phyloP scores from a whole-genome alignment of 1,140 invertebrate genomes.

The Plodia interpunctella region DNA sequence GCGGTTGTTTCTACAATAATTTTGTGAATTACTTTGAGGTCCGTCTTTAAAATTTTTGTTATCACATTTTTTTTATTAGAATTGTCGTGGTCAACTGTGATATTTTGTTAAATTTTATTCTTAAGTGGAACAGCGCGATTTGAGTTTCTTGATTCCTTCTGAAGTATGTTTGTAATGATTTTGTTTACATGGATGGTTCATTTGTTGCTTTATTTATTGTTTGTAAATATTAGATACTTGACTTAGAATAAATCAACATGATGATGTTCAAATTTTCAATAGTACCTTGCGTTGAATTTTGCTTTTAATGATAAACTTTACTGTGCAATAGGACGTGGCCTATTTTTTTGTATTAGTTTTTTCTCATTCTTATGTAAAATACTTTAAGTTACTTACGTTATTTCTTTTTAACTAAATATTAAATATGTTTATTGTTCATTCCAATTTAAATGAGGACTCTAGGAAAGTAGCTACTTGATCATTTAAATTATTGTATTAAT shows the following conservation, averaged over 20 bases:
- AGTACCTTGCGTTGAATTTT: slow-evolving; percentile 24
- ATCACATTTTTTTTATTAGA: slow-evolving; percentile 48
- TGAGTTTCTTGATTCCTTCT: slow-evolving; percentile 40
- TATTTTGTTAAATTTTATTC: slow-evolving; percentile 76
- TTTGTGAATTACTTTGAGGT: slow-evolving; percentile 17
- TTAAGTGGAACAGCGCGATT: slow-evolving; percentile 53
- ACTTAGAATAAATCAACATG: slow-evolving; percentile 44
- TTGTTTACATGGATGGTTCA: slow-evolving; percentile 43
- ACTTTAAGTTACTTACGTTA: slow-evolving; percentile 71
- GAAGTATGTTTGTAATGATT: slow-evolving; percentile 39
- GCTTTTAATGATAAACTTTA: slow-evolving; percentile 38
- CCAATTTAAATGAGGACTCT: slow-evolving; percentile 73
- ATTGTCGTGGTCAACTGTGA: slow-evolving; percentile 74
- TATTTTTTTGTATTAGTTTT: slow-evolving; percentile 42
- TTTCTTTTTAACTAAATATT: slow-evolving; percentile 71
- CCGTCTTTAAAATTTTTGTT: slow-evolving; percentile 44
- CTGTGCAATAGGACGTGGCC: slow-evolving; percentile 70
- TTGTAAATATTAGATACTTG: slow-evolving; percentile 63
- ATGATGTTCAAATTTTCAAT: slow-evolving; percentile 44
- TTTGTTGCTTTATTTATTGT: slow-evolving; percentile 73
- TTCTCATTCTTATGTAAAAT: slow-evolving; percentile 56
- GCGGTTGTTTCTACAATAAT: slow-evolving; percentile 27
- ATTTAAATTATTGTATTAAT: slow-evolving; percentile 76
- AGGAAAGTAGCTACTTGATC: slow-evolving; percentile 68
- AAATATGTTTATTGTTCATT: slow-evolving; percentile 74